Evolutionary conservation across 2,888 invertebrate species (phyloP), one percentile per base, ranked within the genome.

Genomic region (Drosophila barbarae): DNA sequence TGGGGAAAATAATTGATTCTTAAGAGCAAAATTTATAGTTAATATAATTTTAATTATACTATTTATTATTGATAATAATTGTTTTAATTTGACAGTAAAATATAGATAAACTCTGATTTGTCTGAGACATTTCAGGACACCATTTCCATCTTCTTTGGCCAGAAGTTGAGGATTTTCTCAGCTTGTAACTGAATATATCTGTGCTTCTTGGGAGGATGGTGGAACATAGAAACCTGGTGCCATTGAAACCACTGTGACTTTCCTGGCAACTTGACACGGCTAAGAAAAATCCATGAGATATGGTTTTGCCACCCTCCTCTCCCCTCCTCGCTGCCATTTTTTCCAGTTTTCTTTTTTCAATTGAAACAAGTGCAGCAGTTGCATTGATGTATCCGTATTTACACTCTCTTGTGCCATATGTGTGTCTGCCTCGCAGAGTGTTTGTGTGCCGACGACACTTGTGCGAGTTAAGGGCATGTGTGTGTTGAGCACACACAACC

Each of bases 401-500:
- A 34, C 53, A 54, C 67, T 42, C 67, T 42, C 28, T 10, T 60
- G 23, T 39, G 63, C 18, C 39, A 30, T 57, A 35, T 23, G 51
- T 50, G 46, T 47, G 38, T 47, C 41, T 35, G 55, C 5, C 15
- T 47, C 44, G 18, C 39, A 5, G 42, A 50, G 66, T 67, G 68
- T 51, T 34, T 35, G 69, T 56, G 36, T 70, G 53, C 35, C n/a
- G 30, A 56, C 69, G 58, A 58, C 66, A 69, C 69, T 66, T 50
- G 64, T 55, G 64, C 50, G 61, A 46, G 61, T 53, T 70, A 65
- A 50, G 53, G 52, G 65, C 38, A 53, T 72, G 69, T 81, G 74
- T 76, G 76, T 72, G 57, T 51, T 58, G 55, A 64, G 63, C 56
- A 69, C 53, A 39, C 39, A 66, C 52, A 63, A 42, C 39, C 28